Evolutionary conservation across 1,140 invertebrate genomes (phyloP).

Genomic region (Plectus sambesii): DNA sequence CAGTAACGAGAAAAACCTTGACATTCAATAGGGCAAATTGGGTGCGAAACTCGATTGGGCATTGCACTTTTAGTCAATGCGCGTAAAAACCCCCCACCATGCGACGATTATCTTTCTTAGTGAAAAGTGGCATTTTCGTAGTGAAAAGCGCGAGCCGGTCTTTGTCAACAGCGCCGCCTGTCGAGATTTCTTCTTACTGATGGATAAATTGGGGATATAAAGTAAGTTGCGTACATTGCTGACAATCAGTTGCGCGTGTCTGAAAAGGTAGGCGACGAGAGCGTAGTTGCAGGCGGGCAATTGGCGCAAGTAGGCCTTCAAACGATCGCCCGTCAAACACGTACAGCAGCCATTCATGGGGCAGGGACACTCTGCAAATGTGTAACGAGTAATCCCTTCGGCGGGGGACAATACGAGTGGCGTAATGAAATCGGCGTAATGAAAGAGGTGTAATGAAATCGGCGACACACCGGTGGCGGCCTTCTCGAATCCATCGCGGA

Average conservation of each 20-base stretch:
- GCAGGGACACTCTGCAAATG: constrained; percentile 21
- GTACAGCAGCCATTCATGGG: constrained; percentile 16
- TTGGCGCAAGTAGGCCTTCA: constrained; percentile 23
- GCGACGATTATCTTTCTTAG: too few species aligned
- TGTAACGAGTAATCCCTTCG: constrained; percentile 2
- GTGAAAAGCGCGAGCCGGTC: too few species aligned
- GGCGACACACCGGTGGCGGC: constrained; percentile 20
- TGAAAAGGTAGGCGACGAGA: constrained; percentile 33
- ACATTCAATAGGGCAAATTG: neutral
- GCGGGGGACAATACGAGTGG: neutral
- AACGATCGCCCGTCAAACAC: constrained; percentile 14
- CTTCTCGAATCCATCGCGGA: constrained; percentile 2
- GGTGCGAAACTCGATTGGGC: too few species aligned
- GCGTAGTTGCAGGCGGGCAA: constrained; percentile 32
- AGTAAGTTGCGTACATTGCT: constrained; percentile 27
- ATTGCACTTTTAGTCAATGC: too few species aligned
- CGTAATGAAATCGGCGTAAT: constrained; percentile 10
- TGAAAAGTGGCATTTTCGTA: too few species aligned
- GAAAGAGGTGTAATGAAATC: constrained; percentile 18
- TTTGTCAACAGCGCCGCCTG: too few species aligned
- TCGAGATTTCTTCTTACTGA: too few species aligned
- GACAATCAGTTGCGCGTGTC: constrained; percentile 29
- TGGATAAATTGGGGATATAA: too few species aligned
- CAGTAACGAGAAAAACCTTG: constrained; percentile 24
- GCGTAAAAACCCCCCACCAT: too few species aligned